A percentile compares a stretch with the other conserved stretches of the same genome.
Conservation (phyloP, 2,113 vertebrate species). For the Ciconia maguari region DNA sequence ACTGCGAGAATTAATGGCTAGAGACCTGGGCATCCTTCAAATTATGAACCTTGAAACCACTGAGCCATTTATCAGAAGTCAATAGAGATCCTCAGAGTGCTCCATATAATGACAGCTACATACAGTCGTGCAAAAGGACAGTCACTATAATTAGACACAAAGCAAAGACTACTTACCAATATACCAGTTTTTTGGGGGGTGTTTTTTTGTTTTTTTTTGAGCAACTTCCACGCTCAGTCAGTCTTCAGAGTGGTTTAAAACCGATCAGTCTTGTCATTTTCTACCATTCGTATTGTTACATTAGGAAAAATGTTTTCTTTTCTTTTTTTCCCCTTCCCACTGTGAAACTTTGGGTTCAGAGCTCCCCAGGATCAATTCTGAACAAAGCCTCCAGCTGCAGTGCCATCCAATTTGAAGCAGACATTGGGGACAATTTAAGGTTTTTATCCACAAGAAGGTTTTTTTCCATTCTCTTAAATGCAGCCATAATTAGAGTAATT, state of each 20-base stretch:
- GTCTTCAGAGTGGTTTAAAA: slow-evolving; percentile 86
- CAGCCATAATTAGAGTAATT: slow-evolving; percentile 99
- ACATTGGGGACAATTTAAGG: slow-evolving; percentile 99
- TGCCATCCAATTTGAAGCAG: slow-evolving; percentile 99
- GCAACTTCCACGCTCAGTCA: slow-evolving; percentile 84
- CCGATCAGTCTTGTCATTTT: slow-evolving; percentile 94
- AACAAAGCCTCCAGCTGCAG: slow-evolving; percentile 99
- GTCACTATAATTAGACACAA: slow-evolving; percentile 87
- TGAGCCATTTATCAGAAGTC: slow-evolving; percentile 85
- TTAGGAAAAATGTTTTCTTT: slow-evolving; percentile 97
- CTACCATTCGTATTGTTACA: slow-evolving; percentile 96
- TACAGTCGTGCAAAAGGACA: slow-evolving; percentile 85
- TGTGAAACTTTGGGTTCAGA: slow-evolving; percentile 97
- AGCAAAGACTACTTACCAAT: slow-evolving; percentile 97
- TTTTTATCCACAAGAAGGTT: slow-evolving; percentile 99
- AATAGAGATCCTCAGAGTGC: slow-evolving; percentile 83
- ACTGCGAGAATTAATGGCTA: slow-evolving; percentile 85
- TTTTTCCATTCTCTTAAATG: slow-evolving; percentile 99
- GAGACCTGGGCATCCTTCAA: slow-evolving; percentile 84
- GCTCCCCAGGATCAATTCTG: slow-evolving; percentile 98
- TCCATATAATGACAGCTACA: slow-evolving; percentile 86
- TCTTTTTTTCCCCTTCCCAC: slow-evolving; percentile 92
- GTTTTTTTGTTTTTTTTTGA: slow-evolving; percentile 79
- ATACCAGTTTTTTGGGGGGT: slow-evolving; percentile 74
- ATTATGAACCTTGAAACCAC: slow-evolving; percentile 85